These are phyloP conservation scores for Phrynocephalus vlangalii DNA, from an alignment of 2,797 vertebrate species.

Conservation along the genomic window DNA sequence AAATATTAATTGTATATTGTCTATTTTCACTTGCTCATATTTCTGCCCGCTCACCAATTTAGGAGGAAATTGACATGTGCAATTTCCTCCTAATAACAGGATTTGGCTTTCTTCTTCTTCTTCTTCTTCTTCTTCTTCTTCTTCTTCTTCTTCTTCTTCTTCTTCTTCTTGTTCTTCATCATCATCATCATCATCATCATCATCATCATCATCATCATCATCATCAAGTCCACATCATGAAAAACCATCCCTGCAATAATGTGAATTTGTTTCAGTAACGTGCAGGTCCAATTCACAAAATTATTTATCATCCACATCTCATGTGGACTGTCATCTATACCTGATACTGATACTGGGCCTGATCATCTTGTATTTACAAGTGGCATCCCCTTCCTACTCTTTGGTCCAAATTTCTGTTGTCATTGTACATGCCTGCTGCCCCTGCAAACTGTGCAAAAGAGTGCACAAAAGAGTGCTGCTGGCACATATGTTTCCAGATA, in stretches of 20 bases:
- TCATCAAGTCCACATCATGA: too few species aligned
- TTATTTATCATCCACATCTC: neutral
- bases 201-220: too few species aligned
- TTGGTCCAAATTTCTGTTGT: conserved; percentile 34
- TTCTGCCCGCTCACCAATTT: too few species aligned
- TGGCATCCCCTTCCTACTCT: conserved; percentile 46
- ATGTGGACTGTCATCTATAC: conserved; percentile 5
- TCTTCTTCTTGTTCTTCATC: too few species aligned
- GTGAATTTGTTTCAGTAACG: neutral
- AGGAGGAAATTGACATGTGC: neutral
- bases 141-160: too few species aligned
- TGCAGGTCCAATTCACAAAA: neutral
- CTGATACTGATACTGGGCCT: neutral
- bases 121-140: too few species aligned
- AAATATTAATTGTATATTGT: neutral
- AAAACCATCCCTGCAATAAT: too few species aligned
- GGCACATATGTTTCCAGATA: conserved; percentile 63
- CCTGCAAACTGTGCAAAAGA: conserved; percentile 9
- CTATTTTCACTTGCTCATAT: neutral
- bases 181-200: too few species aligned
- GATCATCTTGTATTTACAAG: conserved; percentile 65
- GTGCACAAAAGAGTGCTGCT: conserved; percentile 19
- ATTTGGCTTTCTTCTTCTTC: neutral
- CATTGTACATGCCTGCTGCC: conserved; percentile 44
- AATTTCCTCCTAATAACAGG: neutral